Base-by-base conservation (phyloP, 2,888 invertebrate genomes). In the Galerucella nymphaeae region DNA sequence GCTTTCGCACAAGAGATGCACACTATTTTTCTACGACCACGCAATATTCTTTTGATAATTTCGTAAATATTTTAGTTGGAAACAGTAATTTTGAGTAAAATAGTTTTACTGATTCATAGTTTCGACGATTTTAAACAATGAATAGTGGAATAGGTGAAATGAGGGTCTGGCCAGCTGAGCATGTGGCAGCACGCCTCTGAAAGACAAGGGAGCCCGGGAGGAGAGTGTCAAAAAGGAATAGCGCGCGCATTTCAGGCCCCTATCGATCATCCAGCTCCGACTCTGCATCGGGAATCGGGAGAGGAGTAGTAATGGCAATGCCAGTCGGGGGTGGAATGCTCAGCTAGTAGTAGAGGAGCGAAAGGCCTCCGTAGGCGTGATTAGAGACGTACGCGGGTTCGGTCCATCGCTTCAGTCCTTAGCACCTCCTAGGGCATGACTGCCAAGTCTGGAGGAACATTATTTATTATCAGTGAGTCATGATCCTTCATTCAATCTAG, bases 371-470 rank as follows among this genome's bases (percentile, higher is more conserved):
- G 78, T 78, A 78, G 78, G 78, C 76, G 79, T 80, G 79, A 77
- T 78, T 76, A 76, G 67, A 75, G 55, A 73, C 68, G 66, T 70
- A 65, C 70, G 70, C 59, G 71, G 62, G 42, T 62, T 61, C 71
- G 75, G 64, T 72, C 71, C 63, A 73, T 73, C 68, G 78, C 78
- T 76, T 70, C 53, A 75, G 79, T 77, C 78, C 76, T 75, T 77
- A 79, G 78, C 79, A 81, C 80, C 79, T 78, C 78, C 80, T 77
- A 78, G 80, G 83, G 84, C 82, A 86, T 86, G 85, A 85, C 85
- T 83, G 85, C 85, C 82, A 84, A 84, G 82, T 85, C 85, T 77
- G 85, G 84, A 79, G 85, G 85, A 82, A 79, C 81, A 80, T 82
- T 81, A 53, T 53, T 53, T 53, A 53, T 53, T 79, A 79, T 77